phyloP scores from a whole-genome alignment of 1,140 invertebrate genomes.

The Drosophila mauritiana region DNA sequence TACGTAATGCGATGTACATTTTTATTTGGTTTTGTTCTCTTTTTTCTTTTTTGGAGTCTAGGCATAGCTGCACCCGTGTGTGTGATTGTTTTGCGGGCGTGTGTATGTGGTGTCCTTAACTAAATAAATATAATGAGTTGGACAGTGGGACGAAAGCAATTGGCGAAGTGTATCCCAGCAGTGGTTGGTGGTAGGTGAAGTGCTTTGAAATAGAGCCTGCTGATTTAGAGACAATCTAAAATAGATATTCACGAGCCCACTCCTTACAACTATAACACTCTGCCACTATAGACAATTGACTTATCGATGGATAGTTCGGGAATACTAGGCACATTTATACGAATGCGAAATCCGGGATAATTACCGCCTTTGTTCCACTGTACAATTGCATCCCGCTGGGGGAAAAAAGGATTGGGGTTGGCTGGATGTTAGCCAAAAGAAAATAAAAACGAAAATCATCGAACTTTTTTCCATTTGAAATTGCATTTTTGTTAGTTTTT shows the following conservation, averaged over 20 bases:
- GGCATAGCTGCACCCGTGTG: conserved; percentile 32
- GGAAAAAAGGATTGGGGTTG: conserved; percentile 1
- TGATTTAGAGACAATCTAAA: too few species aligned
- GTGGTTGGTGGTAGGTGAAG: neutral
- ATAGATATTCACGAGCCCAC: too few species aligned
- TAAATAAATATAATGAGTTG: conserved; percentile 77
- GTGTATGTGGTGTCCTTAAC: conserved; percentile 59
- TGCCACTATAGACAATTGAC: too few species aligned
- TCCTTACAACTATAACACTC: too few species aligned
- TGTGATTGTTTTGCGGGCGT: conserved; percentile 16
- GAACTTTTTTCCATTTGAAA: conserved; percentile 50
- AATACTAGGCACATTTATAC: too few species aligned
- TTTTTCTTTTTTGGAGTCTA: conserved; percentile 16
- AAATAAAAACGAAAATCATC: conserved; percentile 45
- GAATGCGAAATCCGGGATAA: neutral
- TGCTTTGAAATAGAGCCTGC: too few species aligned
- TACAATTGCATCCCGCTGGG: neutral
- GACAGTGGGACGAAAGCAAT: conserved; percentile 40
- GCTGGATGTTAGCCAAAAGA: conserved; percentile 50
- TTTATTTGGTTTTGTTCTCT: conserved; percentile 15
- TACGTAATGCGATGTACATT: conserved; percentile 68
- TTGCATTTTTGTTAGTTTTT: conserved; percentile 48
- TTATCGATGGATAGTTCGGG: too few species aligned
- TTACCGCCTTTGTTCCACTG: conserved; percentile 13
- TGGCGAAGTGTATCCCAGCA: too few species aligned